Evolutionary conservation across 2,113 vertebrate species (phyloP), one percentile per base, ranked within the genome.

Genomic region (Callionymus lyra): DNA sequence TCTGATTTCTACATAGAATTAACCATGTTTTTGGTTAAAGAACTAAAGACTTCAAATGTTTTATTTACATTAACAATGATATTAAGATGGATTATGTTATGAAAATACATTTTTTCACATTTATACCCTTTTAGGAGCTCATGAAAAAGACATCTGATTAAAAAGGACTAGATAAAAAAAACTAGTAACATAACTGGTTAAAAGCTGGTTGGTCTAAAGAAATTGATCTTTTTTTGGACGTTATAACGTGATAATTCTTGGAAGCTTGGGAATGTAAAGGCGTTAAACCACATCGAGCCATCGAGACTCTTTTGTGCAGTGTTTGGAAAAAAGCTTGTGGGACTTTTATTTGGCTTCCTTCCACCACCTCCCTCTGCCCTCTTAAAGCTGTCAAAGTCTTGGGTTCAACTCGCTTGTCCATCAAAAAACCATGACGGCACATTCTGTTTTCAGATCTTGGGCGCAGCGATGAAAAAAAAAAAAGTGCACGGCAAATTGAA

Each of bases 221-320:
- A 82, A 78, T 74, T 77, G 77, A 78, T 65, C 51, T 57, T 8
- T 84, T 82, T 70, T 83, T 81, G 80, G 84, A 85, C 81, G 75
- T 70, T 56, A 79, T 83, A 82, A 84, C 82, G 81, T 80, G 80
- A 83, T 85, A 70, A 83, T 86, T 83, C 77, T 79, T 70, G 55
- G 80, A 74, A 74, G 67, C 65, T 78, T 37, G 16, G 72, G 21
- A 27, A 83, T 76, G 81, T 84, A 64, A 70, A 67, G 75, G 72
- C 50, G 74, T 74, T 68, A 83, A 84, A 84, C 79, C 82, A 73
- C 83, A 56, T 40, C 49, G 65, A 74, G 58, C 66, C 73, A 47
- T 62, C 69, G 70, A 53, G 68, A 66, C 59, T 53, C 18, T 39
- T 41, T 58, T 41, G 66, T 58, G 58, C 65, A 50, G 59, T 60